Evolutionary conservation across 2,888 invertebrate genomes (phyloP).

Genomic region (Mylabris sibirica): DNA sequence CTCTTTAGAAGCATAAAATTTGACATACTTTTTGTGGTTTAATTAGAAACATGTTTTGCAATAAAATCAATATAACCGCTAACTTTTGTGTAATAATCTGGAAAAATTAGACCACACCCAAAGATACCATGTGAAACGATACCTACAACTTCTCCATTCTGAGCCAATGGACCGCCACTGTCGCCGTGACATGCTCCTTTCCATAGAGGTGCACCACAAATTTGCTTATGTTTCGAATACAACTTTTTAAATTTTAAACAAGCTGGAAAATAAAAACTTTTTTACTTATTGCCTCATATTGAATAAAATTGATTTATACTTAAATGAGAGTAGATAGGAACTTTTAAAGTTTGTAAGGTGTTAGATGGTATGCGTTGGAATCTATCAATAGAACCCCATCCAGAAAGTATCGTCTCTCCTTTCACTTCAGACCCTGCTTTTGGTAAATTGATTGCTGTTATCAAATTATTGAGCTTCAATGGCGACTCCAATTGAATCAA

Average conservation of each 20-base stretch:
- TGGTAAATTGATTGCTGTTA: neutral
- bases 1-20: too few species aligned
- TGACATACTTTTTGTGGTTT: too few species aligned
- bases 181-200: slow-evolving; percentile 66
- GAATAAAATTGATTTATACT: neutral
- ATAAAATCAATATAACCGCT: slow-evolving; percentile 50
- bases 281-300: neutral
- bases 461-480: neutral
- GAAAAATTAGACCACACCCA: slow-evolving; percentile 63
- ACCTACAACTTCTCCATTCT: slow-evolving; percentile 59
- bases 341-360: neutral
- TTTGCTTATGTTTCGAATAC: slow-evolving; percentile 54
- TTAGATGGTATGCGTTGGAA: neutral
- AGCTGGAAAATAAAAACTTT: neutral
- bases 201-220: slow-evolving; percentile 64
- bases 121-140: slow-evolving; percentile 66
- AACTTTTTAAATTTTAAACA: neutral
- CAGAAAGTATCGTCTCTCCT: neutral
- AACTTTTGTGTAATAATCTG: slow-evolving; percentile 66
- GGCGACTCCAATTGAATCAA: slow-evolving; percentile 47
- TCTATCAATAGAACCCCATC: neutral
- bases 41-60: neutral
- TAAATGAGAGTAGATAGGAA: neutral
- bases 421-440: neutral
- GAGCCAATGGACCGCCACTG: slow-evolving; percentile 65